A percentile compares a stretch with the other conserved stretches of the same genome.
These are phyloP conservation scores for Brachyhypopomus occidentalis DNA, from an alignment of 2,113 vertebrate genomes.

Conservation along the genomic window DNA sequence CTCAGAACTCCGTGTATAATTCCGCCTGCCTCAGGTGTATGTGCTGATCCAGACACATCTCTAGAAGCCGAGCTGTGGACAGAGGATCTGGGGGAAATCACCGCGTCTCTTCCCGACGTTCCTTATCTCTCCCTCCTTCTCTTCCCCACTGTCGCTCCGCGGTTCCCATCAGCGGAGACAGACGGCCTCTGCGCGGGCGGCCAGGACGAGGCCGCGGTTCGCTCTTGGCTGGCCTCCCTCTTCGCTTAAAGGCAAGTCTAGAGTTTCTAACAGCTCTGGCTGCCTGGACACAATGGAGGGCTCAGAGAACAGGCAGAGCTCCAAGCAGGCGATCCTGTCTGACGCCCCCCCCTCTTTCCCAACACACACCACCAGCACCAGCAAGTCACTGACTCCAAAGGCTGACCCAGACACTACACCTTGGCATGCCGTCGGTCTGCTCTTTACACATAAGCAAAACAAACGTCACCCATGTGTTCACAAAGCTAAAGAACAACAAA, in stretches of 20 bases:
- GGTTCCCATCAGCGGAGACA: conserved; percentile 70
- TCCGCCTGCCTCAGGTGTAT: conserved; percentile 33
- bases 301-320: conserved; percentile 67
- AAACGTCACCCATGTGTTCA: too few species aligned
- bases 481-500: too few species aligned
- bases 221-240: conserved; percentile 77
- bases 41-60: conserved; percentile 41
- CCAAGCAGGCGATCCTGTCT: conserved; percentile 71
- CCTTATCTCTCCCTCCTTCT: conserved; percentile 35
- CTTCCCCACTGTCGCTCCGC: conserved; percentile 46
- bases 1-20: conserved; percentile 44
- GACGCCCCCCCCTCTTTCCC: neutral
- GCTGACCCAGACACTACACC: neutral
- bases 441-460: too few species aligned
- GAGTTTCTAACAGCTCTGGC: conserved; percentile 76
- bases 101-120: conserved; percentile 44
- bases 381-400: neutral
- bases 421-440: too few species aligned
- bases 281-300: conserved; percentile 74
- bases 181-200: conserved; percentile 70
- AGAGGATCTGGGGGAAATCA: conserved; percentile 26
- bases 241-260: conserved; percentile 77
- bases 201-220: conserved; percentile 77
- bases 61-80: conserved; percentile 38
- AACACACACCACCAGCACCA: conserved; percentile 32